These are phyloP conservation scores for Melanotaenia maccullochi DNA, from an alignment of 2,797 vertebrate genomes.

Conservation along the genomic window DNA sequence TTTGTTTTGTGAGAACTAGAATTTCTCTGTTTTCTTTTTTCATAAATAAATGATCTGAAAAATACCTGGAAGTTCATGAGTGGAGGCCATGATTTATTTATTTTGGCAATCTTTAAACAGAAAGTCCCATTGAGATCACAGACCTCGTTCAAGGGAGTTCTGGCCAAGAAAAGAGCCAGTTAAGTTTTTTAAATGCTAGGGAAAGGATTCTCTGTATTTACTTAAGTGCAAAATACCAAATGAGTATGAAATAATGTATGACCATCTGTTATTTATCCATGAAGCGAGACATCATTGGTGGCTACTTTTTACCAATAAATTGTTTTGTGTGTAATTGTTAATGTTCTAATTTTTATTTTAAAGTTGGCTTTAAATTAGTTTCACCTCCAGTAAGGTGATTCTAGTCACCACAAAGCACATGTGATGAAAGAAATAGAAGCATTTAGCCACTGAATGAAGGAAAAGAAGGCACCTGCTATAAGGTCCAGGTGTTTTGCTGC, in stretches of 20 bases:
- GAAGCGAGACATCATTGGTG: no score
- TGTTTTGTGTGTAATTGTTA: neutral
- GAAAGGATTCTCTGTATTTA: neutral
- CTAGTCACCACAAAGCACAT: conserved; percentile 10
- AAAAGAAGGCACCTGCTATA: conserved; percentile 38
- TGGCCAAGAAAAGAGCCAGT: neutral
- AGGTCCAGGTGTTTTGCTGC: conserved; percentile 60
- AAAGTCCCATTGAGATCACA: no score
- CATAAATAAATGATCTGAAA: no score
- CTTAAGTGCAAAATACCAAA: neutral
- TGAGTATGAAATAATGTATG: neutral
- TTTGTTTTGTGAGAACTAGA: no score
- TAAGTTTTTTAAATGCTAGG: neutral
- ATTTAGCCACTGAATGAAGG: conserved; percentile 7
- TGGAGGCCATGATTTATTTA: no score
- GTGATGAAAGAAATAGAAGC: conserved; percentile 9
- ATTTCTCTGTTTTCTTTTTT: no score
- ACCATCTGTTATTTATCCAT: neutral
- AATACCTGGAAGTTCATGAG: no score
- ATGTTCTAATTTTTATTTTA: neutral
- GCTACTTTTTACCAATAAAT: neutral
- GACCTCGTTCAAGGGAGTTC: no score
- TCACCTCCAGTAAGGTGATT: neutral
- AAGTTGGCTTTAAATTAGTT: neutral
- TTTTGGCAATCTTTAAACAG: no score